A percentile compares a stretch with the other conserved stretches of the same genome.
Evolutionary conservation across 2,797 vertebrate species (phyloP).

Genomic region (Siniperca scherzeri): DNA sequence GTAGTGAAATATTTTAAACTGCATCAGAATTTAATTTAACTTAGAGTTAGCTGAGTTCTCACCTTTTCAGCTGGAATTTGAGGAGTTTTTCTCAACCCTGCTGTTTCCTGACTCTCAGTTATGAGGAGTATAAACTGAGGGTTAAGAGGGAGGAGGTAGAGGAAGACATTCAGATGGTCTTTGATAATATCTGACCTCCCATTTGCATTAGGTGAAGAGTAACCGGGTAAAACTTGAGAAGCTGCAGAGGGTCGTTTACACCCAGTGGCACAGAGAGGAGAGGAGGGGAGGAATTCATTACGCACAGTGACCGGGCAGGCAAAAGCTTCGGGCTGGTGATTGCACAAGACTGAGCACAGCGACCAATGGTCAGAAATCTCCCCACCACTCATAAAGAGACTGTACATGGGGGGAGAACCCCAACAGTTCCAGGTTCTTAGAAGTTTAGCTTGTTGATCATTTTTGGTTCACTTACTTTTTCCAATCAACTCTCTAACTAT

Average conservation of each 20-base stretch:
- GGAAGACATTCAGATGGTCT: background rate
- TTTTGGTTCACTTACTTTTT: background rate
- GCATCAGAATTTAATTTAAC: background rate
- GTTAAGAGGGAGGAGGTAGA: background rate
- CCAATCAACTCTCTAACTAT: background rate
- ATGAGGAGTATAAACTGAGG: background rate
- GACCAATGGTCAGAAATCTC: slow-evolving; percentile 34
- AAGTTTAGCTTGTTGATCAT: background rate
- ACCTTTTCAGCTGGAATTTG: slow-evolving; percentile 22
- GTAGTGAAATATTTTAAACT: background rate
- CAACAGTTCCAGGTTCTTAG: background rate
- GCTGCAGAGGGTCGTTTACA: background rate
- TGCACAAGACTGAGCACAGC: slow-evolving; percentile 20
- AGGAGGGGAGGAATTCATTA: background rate
- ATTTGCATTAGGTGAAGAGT: background rate
- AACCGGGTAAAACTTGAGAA: background rate
- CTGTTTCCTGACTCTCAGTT: background rate
- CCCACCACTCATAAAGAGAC: slow-evolving; percentile 33
- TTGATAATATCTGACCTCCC: background rate
- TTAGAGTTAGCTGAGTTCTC: background rate
- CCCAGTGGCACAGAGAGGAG: background rate
- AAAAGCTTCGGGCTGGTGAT: slow-evolving; percentile 13
- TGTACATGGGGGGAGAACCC: background rate
- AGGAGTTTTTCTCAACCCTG: background rate
- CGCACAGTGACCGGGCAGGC: background rate